Percentiles rank a stretch among this genome's conserved stretches.
Conservation (phyloP, 1,140 invertebrate species). For the Xylocopa sonorina region DNA sequence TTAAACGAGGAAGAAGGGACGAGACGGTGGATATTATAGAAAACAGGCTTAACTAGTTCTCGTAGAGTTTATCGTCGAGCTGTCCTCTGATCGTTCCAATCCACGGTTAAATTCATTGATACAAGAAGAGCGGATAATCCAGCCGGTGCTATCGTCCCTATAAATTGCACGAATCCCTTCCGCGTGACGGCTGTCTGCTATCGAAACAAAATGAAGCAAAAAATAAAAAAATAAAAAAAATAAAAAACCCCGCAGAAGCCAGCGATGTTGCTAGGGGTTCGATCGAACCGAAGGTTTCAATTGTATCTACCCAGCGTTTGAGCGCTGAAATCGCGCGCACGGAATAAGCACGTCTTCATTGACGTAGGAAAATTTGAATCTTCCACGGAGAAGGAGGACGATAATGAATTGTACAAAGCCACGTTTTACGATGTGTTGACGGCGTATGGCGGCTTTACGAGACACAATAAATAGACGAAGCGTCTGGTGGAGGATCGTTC, state of each 20-base stretch:
- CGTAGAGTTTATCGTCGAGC: conserved; percentile 39
- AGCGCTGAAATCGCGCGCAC: background rate
- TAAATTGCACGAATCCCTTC: conserved; percentile 29
- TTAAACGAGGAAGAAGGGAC: background rate
- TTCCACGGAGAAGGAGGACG: background rate
- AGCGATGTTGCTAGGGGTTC: too few relatives aligned
- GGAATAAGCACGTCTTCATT: background rate
- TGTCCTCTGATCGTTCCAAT: background rate
- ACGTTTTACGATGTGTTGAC: background rate
- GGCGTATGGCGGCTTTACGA: background rate
- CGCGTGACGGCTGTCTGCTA: background rate
- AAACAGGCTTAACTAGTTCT: conserved; percentile 62
- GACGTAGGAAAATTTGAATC: background rate
- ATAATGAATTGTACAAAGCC: background rate
- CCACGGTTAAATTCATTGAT: conserved; percentile 37
- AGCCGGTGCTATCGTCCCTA: conserved; percentile 6
- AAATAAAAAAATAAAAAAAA: background rate
- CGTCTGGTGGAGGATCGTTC: background rate
- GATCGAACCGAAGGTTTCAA: background rate
- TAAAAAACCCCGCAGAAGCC: too few relatives aligned
- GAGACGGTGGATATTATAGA: conserved; percentile 24
- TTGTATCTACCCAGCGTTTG: background rate
- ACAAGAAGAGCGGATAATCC: conserved; percentile 15
- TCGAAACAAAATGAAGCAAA: background rate
- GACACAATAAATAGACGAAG: conserved; percentile 16